Percentiles rank a stretch among this genome's conserved stretches.
Conservation (phyloP, 2,888 invertebrate genomes). For the Cantharis rufa region DNA sequence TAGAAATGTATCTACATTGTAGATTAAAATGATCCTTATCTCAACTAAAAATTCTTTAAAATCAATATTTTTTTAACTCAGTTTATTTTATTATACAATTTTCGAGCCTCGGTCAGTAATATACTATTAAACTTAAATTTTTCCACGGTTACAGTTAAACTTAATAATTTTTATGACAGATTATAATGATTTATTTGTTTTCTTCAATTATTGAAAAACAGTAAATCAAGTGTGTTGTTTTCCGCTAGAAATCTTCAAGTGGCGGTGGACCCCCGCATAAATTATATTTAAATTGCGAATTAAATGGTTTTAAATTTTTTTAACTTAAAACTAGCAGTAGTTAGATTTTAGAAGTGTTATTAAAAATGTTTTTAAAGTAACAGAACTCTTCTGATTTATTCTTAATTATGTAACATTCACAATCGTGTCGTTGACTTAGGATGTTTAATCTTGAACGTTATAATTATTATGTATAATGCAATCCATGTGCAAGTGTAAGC, state of each 20-base stretch:
- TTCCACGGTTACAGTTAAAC: not conserved
- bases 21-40: no score
- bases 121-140: no score
- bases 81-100: no score
- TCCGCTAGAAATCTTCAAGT: not conserved
- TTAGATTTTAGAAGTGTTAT: not conserved
- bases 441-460: not conserved
- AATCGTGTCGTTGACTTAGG: conserved; percentile 3
- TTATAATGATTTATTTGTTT: not conserved
- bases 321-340: not conserved
- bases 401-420: not conserved
- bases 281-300: not conserved
- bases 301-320: not conserved
- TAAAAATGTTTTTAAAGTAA: not conserved
- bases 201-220: not conserved
- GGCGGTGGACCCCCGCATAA: not conserved
- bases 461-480: conserved; percentile 3
- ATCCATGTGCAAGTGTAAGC: not conserved
- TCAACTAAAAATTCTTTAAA: no score
- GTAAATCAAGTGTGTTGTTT: not conserved
- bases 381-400: not conserved
- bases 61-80: no score
- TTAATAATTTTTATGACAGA: not conserved
- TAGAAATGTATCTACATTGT: no score
- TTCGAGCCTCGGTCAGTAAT: no score